These are phyloP conservation scores for Seira ritae DNA, from an alignment of 2,888 invertebrate species.

Conservation along the genomic window DNA sequence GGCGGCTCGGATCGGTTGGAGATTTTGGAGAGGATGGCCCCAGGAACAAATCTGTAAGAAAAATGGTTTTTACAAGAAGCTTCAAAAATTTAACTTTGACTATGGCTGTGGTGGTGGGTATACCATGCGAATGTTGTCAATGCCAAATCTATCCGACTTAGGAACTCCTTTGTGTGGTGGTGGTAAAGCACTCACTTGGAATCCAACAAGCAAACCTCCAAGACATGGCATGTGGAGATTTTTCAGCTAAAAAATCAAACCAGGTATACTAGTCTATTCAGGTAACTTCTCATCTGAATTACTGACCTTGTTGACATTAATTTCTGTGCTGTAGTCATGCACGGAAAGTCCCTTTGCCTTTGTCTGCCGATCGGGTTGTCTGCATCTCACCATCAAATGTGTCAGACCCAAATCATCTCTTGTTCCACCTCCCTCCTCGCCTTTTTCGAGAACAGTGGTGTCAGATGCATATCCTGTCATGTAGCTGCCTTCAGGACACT, in stretches of 20 bases:
- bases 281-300: background rate
- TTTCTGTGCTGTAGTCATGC: no score
- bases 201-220: constrained; percentile 16
- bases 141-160: constrained; percentile 8
- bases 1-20: background rate
- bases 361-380: background rate
- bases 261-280: background rate
- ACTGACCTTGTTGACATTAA: no score
- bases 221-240: constrained; percentile 7
- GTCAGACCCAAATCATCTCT: constrained; percentile 35
- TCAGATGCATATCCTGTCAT: constrained; percentile 20
- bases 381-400: constrained; percentile 1
- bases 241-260: background rate
- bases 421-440: background rate
- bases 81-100: background rate
- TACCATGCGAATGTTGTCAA: constrained; percentile 32
- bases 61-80: background rate
- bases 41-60: constrained; percentile 17
- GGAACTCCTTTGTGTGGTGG: background rate
- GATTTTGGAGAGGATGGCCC: background rate
- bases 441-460: background rate
- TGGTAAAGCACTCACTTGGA: constrained; percentile 12
- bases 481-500: constrained; percentile 19
- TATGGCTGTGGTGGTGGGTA: no score
- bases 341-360: no score